phyloP scores from a whole-genome alignment of 1,140 invertebrate genomes.

The Protaetia brevitarsis region DNA sequence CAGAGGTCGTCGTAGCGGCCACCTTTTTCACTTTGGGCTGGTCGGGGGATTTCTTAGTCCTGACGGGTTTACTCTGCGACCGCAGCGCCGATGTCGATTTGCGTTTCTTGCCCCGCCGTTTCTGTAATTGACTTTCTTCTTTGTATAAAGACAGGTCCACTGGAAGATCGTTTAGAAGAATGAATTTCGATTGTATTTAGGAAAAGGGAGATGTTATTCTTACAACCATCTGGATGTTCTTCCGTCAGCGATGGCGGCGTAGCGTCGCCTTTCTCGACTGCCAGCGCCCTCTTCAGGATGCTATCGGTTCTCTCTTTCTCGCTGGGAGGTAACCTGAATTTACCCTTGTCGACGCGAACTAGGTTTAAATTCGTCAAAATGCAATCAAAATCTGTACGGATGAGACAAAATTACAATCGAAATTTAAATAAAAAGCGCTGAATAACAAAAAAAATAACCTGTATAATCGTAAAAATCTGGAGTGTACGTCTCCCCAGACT shows the following conservation, averaged over 20 bases:
- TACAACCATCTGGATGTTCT: conserved; percentile 82
- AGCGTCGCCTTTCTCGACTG: conserved; percentile 70
- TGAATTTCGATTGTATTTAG: not conserved
- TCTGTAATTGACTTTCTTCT: conserved; percentile 75
- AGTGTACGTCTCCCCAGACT: conserved; percentile 72
- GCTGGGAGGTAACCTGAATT: conserved; percentile 65
- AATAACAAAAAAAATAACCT: conserved; percentile 53
- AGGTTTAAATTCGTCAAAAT: conserved; percentile 83
- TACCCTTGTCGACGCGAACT: conserved; percentile 67
- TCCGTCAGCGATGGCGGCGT: conserved; percentile 67
- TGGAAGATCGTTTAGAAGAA: conserved; percentile 47
- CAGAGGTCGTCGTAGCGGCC: too few species aligned
- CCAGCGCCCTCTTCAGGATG: conserved; percentile 79
- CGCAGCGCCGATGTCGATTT: conserved; percentile 28
- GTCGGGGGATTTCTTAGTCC: conserved; percentile 35
- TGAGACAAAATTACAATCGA: conserved; percentile 5
- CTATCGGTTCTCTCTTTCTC: conserved; percentile 77
- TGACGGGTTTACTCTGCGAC: not conserved
- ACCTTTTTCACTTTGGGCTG: conserved; percentile 39
- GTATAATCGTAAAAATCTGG: conserved; percentile 88
- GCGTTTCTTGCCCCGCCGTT: conserved; percentile 52
- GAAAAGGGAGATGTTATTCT: conserved; percentile 50
- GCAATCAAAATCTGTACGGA: conserved; percentile 79
- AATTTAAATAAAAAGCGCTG: conserved; percentile 7
- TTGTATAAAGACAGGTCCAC: conserved; percentile 77